Percentiles rank a stretch among this genome's conserved stretches.
phyloP scores from a whole-genome alignment of 2,888 invertebrate species.

The Heliothis peltigera region DNA sequence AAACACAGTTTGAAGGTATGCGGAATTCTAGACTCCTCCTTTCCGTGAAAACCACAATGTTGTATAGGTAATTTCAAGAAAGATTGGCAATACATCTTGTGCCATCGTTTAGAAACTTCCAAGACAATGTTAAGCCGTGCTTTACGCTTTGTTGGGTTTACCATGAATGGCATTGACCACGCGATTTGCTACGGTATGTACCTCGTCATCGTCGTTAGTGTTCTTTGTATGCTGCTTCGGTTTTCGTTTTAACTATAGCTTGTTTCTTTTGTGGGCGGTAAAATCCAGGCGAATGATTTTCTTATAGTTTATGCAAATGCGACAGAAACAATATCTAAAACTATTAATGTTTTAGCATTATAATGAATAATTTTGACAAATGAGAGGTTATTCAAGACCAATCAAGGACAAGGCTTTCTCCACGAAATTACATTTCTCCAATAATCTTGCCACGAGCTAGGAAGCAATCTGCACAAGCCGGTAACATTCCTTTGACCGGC shows the following conservation, averaged over 20 bases:
- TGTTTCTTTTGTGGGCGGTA: conserved; percentile 10
- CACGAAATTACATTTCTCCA: conserved; percentile 44
- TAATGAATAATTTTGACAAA: too few species aligned
- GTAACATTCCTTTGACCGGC: conserved; percentile 72
- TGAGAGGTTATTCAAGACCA: conserved; percentile 24
- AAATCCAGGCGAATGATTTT: neutral
- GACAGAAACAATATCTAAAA: too few species aligned
- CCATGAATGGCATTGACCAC: conserved; percentile 70
- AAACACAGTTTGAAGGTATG: neutral
- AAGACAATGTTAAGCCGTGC: conserved; percentile 60
- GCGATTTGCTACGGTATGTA: conserved; percentile 66
- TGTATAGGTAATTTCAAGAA: conserved; percentile 20
- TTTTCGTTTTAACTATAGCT: conserved; percentile 48
- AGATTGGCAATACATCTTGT: conserved; percentile 32
- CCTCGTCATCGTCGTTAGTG: conserved; percentile 61
- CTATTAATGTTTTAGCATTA: conserved; percentile 8
- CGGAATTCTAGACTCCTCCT: neutral
- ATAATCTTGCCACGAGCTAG: conserved; percentile 60
- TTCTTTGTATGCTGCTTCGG: conserved; percentile 61
- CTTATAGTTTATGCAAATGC: neutral
- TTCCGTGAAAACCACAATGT: neutral
- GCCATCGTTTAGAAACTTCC: conserved; percentile 51
- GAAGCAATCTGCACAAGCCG: conserved; percentile 63
- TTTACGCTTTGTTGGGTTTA: conserved; percentile 62
- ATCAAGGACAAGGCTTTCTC: conserved; percentile 31